phyloP scores from a whole-genome alignment of 2,888 invertebrate species.

The Chamaedrilus cognettii region DNA sequence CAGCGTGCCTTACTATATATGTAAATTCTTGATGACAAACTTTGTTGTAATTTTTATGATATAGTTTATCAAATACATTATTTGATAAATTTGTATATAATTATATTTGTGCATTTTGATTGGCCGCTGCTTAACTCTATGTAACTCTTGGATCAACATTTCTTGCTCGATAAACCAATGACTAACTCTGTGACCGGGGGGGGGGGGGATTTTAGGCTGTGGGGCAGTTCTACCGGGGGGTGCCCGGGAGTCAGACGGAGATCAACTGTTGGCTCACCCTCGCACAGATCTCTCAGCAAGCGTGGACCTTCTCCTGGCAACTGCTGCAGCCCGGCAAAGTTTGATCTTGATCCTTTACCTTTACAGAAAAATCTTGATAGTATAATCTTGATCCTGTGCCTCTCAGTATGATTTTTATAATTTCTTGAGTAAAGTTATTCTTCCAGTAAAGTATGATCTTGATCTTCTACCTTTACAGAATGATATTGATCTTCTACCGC shows the following conservation, averaged over 20 bases:
- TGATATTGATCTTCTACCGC: background rate
- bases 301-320: conserved; percentile 93
- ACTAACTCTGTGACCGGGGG: too few relatives aligned
- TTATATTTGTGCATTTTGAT: background rate
- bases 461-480: too few relatives aligned
- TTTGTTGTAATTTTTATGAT: background rate
- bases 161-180: too few relatives aligned
- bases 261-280: conserved; percentile 75
- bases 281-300: conserved; percentile 82
- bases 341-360: too few relatives aligned
- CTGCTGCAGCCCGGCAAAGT: conserved; percentile 81
- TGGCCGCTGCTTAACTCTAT: too few relatives aligned
- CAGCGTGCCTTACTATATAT: background rate
- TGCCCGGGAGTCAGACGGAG: conserved; percentile 62
- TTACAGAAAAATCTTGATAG: too few relatives aligned
- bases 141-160: too few relatives aligned
- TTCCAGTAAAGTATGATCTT: too few relatives aligned
- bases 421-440: too few relatives aligned
- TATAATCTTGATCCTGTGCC: too few relatives aligned
- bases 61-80: background rate
- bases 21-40: background rate
- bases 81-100: background rate
- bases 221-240: conserved; percentile 54
- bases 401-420: too few relatives aligned
- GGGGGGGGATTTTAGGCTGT: conserved; percentile 41